These are phyloP conservation scores for Micrastur ruficollis DNA, from an alignment of 2,797 vertebrate genomes.

Conservation along the genomic window DNA sequence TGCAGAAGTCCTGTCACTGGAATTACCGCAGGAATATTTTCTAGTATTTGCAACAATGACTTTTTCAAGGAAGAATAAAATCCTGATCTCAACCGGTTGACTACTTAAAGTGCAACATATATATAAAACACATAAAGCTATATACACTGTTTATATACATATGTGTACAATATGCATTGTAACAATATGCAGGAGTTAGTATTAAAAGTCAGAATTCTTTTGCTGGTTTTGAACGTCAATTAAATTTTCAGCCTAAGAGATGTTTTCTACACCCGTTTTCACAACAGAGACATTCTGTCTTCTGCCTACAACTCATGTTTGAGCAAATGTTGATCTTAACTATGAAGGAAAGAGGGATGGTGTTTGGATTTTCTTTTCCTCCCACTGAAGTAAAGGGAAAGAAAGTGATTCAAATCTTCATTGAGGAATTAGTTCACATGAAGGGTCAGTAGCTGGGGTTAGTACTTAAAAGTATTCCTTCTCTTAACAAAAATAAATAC, in stretches of 20 bases:
- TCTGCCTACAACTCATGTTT: background rate
- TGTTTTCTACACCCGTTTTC: background rate
- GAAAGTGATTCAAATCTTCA: background rate
- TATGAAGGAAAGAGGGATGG: background rate
- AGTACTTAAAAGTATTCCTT: conserved; percentile 23
- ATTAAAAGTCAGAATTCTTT: background rate
- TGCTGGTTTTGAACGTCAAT: background rate
- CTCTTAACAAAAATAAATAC: conserved; percentile 22
- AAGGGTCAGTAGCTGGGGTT: conserved; percentile 6
- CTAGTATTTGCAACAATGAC: background rate
- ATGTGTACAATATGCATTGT: too few species aligned
- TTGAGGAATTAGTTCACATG: background rate
- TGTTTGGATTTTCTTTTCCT: conserved; percentile 27
- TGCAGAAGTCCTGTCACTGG: background rate
- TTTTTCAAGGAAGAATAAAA: background rate
- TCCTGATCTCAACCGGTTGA: background rate
- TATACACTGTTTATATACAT: background rate
- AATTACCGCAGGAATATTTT: background rate
- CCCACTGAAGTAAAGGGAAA: background rate
- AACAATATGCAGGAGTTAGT: background rate
- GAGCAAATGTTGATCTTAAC: background rate
- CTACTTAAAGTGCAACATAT: background rate
- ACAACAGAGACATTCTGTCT: background rate
- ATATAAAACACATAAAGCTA: background rate
- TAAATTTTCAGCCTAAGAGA: background rate